Evolutionary conservation across 2,113 vertebrate genomes (phyloP).

Genomic region (Typhlomys cinereus): DNA sequence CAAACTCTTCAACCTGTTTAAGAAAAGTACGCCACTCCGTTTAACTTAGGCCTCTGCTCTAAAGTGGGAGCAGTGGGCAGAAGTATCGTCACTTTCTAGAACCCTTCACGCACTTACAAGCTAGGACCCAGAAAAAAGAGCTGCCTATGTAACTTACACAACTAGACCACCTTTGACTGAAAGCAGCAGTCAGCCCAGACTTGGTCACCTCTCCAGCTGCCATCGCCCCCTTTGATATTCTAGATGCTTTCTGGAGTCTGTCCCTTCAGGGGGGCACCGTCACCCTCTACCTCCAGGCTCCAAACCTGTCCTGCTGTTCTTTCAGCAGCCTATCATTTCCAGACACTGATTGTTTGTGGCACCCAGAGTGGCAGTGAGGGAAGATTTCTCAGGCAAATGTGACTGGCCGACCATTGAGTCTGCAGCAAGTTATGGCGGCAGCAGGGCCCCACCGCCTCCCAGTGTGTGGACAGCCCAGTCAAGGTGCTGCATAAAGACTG

Average conservation of each 20-base stretch:
- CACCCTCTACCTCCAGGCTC: not conserved
- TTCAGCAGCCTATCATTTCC: slow-evolving; percentile 6
- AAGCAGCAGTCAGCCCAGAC: not conserved
- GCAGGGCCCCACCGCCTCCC: not conserved
- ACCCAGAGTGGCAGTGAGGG: not conserved
- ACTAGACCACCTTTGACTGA: slow-evolving; percentile 1
- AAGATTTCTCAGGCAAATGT: not conserved
- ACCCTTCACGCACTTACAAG: not conserved
- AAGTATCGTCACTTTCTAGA: not conserved
- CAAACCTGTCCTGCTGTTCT: not conserved
- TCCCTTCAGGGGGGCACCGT: not conserved
- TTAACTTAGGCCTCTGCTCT: not conserved
- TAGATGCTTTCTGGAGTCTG: slow-evolving; percentile 31
- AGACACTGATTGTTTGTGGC: slow-evolving; percentile 20
- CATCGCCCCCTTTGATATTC: slow-evolving; percentile 14
- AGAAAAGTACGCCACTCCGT: not conserved
- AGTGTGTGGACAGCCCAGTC: slow-evolving; percentile 40
- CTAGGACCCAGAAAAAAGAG: slow-evolving; percentile 25
- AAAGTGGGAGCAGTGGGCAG: not conserved
- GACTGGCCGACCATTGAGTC: not conserved
- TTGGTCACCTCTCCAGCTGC: not conserved
- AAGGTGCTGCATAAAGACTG: slow-evolving; percentile 63
- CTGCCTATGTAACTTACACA: not conserved
- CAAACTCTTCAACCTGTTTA: not conserved
- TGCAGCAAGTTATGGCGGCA: not conserved